phyloP scores from a whole-genome alignment of 2,888 invertebrate genomes.

The Lutraria lutraria region DNA sequence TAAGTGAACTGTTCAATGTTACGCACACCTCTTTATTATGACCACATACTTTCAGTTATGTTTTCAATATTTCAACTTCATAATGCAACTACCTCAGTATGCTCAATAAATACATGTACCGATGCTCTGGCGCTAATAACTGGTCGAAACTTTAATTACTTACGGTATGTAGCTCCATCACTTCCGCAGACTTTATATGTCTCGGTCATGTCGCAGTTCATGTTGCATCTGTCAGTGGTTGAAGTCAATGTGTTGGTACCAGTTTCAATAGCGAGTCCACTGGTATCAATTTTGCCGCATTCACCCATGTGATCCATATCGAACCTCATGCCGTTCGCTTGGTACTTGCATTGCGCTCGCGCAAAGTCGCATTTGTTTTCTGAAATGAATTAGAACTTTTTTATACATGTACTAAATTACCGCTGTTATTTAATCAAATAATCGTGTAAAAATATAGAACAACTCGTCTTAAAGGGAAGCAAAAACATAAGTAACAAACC shows the following conservation, averaged over 20 bases:
- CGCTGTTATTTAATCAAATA: too few relatives aligned
- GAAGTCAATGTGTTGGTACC: background rate
- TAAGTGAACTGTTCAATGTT: too few relatives aligned
- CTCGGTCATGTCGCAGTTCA: background rate
- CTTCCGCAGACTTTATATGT: slow-evolving; percentile 26
- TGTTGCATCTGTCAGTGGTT: background rate
- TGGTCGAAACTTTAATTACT: background rate
- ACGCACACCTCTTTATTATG: too few relatives aligned
- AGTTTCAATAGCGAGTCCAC: background rate
- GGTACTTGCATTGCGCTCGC: slow-evolving; percentile 5
- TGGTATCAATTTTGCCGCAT: slow-evolving; percentile 4
- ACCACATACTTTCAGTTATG: too few relatives aligned
- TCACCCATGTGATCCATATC: background rate
- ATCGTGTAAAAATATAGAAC: too few relatives aligned
- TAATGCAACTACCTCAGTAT: background rate
- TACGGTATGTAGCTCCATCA: slow-evolving; percentile 31
- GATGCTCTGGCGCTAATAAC: background rate
- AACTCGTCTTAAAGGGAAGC: too few relatives aligned
- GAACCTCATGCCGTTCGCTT: background rate
- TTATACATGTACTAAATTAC: too few relatives aligned
- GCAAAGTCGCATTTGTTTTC: slow-evolving; percentile 36
- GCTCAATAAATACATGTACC: background rate
- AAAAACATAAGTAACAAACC: too few relatives aligned
- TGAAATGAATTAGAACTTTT: background rate
- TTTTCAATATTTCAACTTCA: too few relatives aligned